Evolutionary conservation across 2,888 invertebrate species (phyloP).

Genomic region (Caenorhabditis zanzibari): DNA sequence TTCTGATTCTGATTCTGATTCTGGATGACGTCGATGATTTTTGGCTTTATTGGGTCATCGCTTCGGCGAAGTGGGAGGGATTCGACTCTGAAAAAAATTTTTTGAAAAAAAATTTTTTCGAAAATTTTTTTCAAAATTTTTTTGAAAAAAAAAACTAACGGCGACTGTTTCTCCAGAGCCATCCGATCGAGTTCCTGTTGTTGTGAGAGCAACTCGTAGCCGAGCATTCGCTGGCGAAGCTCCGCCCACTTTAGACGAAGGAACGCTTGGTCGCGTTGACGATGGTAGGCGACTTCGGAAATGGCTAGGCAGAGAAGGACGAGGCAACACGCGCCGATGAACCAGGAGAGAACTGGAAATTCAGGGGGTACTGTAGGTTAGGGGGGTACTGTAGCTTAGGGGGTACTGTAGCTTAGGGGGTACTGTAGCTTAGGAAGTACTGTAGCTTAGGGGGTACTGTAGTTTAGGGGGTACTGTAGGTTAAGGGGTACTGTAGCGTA

Average conservation of each 20-base stretch:
- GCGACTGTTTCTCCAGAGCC: slow-evolving; percentile 57
- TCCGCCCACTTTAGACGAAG: slow-evolving; percentile 82
- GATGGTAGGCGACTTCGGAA: slow-evolving; percentile 81
- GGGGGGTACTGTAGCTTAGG: no score
- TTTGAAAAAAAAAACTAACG: not conserved
- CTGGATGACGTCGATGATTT: slow-evolving; percentile 53
- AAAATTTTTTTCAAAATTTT: not conserved
- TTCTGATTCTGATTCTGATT: not conserved
- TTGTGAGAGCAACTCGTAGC: slow-evolving; percentile 72
- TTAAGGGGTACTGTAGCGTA: no score
- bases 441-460: no score
- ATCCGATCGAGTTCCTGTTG: slow-evolving; percentile 65
- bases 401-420: no score
- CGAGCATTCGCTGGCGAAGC: slow-evolving; percentile 79
- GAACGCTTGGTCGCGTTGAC: slow-evolving; percentile 82
- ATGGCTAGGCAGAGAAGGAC: slow-evolving; percentile 79
- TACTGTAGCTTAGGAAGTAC: no score
- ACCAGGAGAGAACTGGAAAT: slow-evolving; percentile 77
- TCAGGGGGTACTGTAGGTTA: not conserved
- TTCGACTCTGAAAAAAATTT: slow-evolving; percentile 47
- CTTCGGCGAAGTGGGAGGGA: slow-evolving; percentile 60
- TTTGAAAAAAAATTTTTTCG: not conserved
- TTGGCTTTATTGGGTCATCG: slow-evolving; percentile 61
- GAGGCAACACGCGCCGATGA: slow-evolving; percentile 79
- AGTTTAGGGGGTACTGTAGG: no score